These are phyloP conservation scores for Ctena decussata DNA, from an alignment of 2,888 invertebrate genomes.

Conservation along the genomic window DNA sequence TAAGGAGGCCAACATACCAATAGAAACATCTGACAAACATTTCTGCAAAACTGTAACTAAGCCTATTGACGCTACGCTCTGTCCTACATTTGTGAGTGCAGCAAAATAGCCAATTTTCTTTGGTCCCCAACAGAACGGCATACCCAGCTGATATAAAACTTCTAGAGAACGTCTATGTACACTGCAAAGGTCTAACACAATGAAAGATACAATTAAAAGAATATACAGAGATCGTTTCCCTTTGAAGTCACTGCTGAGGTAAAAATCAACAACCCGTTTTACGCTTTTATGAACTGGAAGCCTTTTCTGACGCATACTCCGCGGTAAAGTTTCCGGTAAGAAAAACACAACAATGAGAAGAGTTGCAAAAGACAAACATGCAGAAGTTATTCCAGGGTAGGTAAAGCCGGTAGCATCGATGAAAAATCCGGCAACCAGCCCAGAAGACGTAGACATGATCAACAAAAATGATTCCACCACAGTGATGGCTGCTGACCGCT, in stretches of 20 bases:
- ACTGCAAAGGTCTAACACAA: conserved; percentile 26
- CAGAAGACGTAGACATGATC: conserved; percentile 10
- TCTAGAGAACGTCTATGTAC: conserved; percentile 42
- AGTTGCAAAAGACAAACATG: conserved; percentile 18
- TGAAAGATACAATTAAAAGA: conserved; percentile 35
- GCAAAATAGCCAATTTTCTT: conserved; percentile 42
- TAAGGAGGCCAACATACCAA: conserved; percentile 25
- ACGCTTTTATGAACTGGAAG: conserved; percentile 10
- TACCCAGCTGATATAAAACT: conserved; percentile 43
- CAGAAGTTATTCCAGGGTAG: conserved; percentile 29
- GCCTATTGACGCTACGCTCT: conserved; percentile 15
- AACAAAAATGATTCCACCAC: conserved; percentile 10
- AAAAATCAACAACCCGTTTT: conserved; percentile 29
- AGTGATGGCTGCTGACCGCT: conserved; percentile 32
- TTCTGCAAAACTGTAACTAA: conserved; percentile 23
- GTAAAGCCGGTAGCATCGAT: conserved; percentile 28
- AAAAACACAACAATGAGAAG: conserved; percentile 24
- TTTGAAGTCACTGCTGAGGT: conserved; percentile 31
- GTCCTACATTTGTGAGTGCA: conserved; percentile 6
- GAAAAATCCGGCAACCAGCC: conserved; percentile 25
- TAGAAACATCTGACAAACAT: conserved; percentile 27
- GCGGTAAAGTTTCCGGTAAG: conserved; percentile 35
- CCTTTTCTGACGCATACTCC: background rate
- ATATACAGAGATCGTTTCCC: conserved; percentile 31
- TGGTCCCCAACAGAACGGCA: conserved; percentile 53